phyloP scores from a whole-genome alignment of 2,113 vertebrate species.

The Rhabdornis inornatus region DNA sequence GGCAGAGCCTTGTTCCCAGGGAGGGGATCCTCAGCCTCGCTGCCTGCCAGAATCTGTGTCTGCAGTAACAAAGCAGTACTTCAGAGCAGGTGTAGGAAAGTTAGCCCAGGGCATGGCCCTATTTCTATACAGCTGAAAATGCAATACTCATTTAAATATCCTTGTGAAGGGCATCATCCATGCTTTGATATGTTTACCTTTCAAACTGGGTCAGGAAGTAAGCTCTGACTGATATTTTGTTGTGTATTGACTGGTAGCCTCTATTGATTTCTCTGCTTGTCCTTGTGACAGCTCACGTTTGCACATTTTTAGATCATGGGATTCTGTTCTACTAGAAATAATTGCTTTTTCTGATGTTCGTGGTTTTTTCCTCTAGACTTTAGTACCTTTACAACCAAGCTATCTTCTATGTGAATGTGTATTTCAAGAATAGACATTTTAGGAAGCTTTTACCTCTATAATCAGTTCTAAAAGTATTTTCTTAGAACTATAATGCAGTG shows the following conservation, averaged over 20 bases:
- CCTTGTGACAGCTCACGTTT: not conserved
- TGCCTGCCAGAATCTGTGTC: not conserved
- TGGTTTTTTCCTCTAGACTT: not conserved
- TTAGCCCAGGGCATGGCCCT: not conserved
- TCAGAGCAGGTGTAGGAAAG: not conserved
- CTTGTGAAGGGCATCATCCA: not conserved
- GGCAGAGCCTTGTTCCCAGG: not conserved
- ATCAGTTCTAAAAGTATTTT: not conserved
- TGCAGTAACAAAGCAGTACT: not conserved
- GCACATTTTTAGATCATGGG: not conserved
- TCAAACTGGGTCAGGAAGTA: not conserved
- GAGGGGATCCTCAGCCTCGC: accelerated
- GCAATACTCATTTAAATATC: not conserved
- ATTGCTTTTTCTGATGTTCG: not conserved
- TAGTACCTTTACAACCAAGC: not conserved
- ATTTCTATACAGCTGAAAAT: not conserved
- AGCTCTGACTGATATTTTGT: not conserved
- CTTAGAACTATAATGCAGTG: not conserved
- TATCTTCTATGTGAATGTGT: not conserved
- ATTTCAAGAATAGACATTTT: not conserved
- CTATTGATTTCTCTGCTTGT: not conserved
- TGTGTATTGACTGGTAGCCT: not conserved
- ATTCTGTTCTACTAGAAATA: not conserved
- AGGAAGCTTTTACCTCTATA: not conserved
- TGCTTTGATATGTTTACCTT: not conserved